Conservation (phyloP, 2,888 invertebrate genomes). For the Lasioglossum malachurum region DNA sequence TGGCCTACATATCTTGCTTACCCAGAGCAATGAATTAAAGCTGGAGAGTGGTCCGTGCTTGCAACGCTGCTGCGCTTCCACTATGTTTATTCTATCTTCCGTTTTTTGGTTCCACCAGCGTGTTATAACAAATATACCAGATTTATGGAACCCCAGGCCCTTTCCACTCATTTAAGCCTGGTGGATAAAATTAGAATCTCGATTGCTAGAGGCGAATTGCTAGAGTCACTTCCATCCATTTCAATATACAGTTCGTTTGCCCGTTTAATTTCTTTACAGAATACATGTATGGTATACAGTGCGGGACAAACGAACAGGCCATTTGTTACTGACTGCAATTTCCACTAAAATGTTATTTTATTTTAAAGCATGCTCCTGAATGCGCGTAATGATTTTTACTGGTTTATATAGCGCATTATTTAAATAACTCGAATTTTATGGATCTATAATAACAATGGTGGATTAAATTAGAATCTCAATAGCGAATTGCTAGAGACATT, state of each 20-base stretch:
- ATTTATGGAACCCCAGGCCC: background rate
- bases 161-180: background rate
- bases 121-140: background rate
- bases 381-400: no score
- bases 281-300: no score
- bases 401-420: no score
- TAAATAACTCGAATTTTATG: no score
- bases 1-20: slow-evolving; percentile 24
- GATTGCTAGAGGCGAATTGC: background rate
- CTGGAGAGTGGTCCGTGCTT: background rate
- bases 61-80: background rate
- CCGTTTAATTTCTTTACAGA: no score
- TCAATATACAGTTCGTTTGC: no score
- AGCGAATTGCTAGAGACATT: background rate
- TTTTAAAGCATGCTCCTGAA: no score
- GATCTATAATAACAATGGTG: no score
- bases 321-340: no score
- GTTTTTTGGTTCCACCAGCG: background rate
- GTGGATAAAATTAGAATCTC: background rate
- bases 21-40: slow-evolving; percentile 22
- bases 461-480: background rate
- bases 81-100: slow-evolving; percentile 10
- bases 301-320: no score
- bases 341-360: no score
- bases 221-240: background rate